Evolutionary conservation across 2,113 vertebrate species (phyloP).

Genomic region (Octodon degus): DNA sequence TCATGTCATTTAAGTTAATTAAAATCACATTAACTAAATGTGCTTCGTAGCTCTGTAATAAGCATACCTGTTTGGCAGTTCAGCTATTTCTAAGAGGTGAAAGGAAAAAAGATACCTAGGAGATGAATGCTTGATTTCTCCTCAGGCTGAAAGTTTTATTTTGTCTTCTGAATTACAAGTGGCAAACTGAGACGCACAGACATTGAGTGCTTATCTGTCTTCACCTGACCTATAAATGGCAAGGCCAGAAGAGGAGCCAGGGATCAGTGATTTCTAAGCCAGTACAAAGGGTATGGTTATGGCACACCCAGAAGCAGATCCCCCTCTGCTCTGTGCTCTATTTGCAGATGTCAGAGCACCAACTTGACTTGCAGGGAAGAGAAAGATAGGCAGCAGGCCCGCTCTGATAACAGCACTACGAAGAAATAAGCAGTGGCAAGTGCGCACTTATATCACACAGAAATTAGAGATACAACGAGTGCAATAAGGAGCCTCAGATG

Average conservation of each 20-base stretch:
- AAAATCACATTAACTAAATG: background rate
- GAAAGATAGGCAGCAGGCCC: background rate
- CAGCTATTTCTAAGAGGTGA: background rate
- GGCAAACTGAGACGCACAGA: conserved; percentile 36
- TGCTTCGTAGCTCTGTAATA: background rate
- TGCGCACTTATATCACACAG: conserved; percentile 64
- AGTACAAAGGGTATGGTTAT: background rate
- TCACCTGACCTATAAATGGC: background rate
- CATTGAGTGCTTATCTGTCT: background rate
- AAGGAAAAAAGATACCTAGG: background rate
- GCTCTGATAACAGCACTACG: background rate
- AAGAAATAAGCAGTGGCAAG: conserved; percentile 2
- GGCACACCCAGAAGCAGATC: conserved; percentile 3
- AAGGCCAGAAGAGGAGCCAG: background rate
- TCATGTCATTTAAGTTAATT: background rate
- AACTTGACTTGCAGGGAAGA: background rate
- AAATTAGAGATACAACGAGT: conserved; percentile 64
- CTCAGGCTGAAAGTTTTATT: background rate
- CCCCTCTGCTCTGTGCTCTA: background rate
- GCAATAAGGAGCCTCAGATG: conserved; percentile 57
- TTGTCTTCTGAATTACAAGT: background rate
- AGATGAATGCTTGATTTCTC: background rate
- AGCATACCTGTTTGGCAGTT: background rate
- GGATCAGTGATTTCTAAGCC: background rate
- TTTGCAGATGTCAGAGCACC: conserved; percentile 55